Base-by-base conservation (phyloP, 2,797 vertebrate species). In the Masticophis lateralis region DNA sequence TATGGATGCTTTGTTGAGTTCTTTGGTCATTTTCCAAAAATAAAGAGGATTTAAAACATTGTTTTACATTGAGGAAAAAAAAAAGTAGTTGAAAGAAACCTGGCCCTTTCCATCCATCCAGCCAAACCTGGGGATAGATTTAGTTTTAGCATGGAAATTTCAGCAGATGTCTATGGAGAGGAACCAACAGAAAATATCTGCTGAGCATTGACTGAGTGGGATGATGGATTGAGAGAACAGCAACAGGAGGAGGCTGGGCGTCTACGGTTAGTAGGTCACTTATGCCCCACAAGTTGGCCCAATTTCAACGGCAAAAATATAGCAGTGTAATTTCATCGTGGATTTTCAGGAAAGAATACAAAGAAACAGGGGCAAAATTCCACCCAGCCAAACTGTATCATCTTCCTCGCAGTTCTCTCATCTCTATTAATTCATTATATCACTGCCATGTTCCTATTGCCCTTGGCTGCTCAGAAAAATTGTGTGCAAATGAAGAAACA, bases 11-110 rank as follows among this genome's bases (percentile, higher is more conserved):
- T 10, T 5, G 0, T 11, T 32, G 63, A 1, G 57, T 22, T 60
- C 66, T 37, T 57, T 1, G 11, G 22, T 4, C 83, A 1, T 2
- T 89, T 95, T 89, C 91, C 90, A 95, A n/a, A 93, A 95, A 91
- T 13, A 66, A 0, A 51, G 0, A 87, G 60, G 69, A 87, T 93
- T 94, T 93, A 90, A 79, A 59, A 61, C 56, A n/a, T 79, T 56
- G 37, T 56, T 88, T 43, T 69, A 61, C 28, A 28, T 28, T 20
- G 32, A 4, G 37, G 37, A 0, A 1, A 28, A 51, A 74, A 61
- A 1, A 27, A 57, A 22, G 25, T 47, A 32, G 13, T 51, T 55
- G 59, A 37, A 69, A 55, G 59, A 86, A 86, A 60, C 37, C 37
- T 18, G 4, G n/a, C 32, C 4, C 14, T n/a, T 89, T 32, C 56